Evolutionary conservation across 2,888 invertebrate species (phyloP).

Genomic region (Ormyrus nitidulus): DNA sequence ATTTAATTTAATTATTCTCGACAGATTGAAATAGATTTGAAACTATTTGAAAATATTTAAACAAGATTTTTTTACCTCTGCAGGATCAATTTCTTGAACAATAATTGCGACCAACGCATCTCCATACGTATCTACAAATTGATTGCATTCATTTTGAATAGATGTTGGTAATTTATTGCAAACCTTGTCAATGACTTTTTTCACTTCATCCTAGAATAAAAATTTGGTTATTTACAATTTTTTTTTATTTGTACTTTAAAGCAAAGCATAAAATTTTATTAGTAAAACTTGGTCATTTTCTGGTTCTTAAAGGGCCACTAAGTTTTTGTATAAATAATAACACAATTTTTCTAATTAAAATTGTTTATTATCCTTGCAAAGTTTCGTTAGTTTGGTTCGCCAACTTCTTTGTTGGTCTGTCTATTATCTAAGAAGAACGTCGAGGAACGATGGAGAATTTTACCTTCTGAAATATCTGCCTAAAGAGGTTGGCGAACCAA

Average conservation of each 20-base stretch:
- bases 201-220: slow-evolving; percentile 81
- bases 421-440: too few relatives aligned
- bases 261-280: too few relatives aligned
- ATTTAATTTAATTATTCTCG: slow-evolving; percentile 18
- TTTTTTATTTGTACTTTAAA: background rate
- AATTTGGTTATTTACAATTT: slow-evolving; percentile 10
- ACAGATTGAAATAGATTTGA: background rate
- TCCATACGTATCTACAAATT: slow-evolving; percentile 88
- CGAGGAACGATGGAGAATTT: too few relatives aligned
- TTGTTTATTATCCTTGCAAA: too few relatives aligned
- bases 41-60: slow-evolving; percentile 4
- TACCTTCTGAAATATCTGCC: too few relatives aligned
- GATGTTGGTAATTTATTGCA: slow-evolving; percentile 83
- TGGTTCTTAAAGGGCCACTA: too few relatives aligned
- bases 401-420: too few relatives aligned
- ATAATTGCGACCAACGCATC: slow-evolving; percentile 87
- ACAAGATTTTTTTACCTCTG: slow-evolving; percentile 76
- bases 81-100: slow-evolving; percentile 87
- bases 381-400: too few relatives aligned
- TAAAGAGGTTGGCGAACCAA: too few relatives aligned
- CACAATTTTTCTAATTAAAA: too few relatives aligned
- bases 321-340: too few relatives aligned
- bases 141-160: slow-evolving; percentile 81
- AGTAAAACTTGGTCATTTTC: too few relatives aligned
- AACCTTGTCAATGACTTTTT: slow-evolving; percentile 81